Conservation (phyloP, 1,140 invertebrate species). For the Diabrotica undecimpunctata region DNA sequence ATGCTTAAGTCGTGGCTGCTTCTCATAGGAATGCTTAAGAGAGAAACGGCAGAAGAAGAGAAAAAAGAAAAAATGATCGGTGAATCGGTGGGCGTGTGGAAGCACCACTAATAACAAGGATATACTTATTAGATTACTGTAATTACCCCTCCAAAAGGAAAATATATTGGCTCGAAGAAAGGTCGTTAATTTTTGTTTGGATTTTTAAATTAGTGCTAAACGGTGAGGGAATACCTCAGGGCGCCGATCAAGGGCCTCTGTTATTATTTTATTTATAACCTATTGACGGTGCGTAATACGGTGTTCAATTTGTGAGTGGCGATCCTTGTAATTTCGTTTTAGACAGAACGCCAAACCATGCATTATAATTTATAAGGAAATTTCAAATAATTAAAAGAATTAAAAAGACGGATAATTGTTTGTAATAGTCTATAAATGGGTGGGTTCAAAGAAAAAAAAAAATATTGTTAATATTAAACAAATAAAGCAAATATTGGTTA, state of each 20-base stretch:
- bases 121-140: slow-evolving; percentile 36
- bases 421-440: too few species aligned
- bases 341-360: too few species aligned
- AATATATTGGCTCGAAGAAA: slow-evolving; percentile 18
- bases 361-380: too few species aligned
- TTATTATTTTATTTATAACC: background rate
- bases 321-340: too few species aligned
- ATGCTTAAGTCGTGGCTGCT: background rate
- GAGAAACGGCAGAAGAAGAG: background rate
- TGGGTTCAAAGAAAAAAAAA: too few species aligned
- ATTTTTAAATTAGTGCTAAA: slow-evolving; percentile 3
- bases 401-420: too few species aligned
- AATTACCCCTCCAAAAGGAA: slow-evolving; percentile 26
- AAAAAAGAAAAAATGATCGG: slow-evolving; percentile 2
- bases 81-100: slow-evolving; percentile 31
- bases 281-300: background rate
- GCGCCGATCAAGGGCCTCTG: background rate
- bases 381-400: too few species aligned
- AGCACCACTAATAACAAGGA: slow-evolving; percentile 31
- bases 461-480: too few species aligned
- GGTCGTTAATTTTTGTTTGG: slow-evolving; percentile 2
- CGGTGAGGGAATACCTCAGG: background rate
- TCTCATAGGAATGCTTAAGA: background rate
- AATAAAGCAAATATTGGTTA: too few species aligned
- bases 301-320: too few species aligned